These are phyloP conservation scores for Phaonia tiefii DNA, from an alignment of 2,888 invertebrate species.

Conservation along the genomic window DNA sequence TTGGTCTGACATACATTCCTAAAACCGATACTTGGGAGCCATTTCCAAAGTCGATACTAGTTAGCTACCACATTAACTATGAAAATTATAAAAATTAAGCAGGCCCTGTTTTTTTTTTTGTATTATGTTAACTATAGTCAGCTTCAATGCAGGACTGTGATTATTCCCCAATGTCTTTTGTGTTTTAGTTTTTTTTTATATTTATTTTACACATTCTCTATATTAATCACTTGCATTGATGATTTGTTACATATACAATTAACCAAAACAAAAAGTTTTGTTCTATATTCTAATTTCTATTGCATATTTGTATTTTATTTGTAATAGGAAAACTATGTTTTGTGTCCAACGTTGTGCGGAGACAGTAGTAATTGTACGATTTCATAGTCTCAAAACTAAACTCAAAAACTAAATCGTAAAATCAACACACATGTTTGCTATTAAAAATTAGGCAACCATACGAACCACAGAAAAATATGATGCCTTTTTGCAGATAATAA, in stretches of 20 bases:
- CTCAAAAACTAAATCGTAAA: conserved; percentile 41
- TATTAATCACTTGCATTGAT: no score
- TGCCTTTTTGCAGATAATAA: conserved; percentile 48
- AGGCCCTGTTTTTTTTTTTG: no score
- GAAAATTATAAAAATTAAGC: no score
- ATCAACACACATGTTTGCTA: conserved; percentile 49
- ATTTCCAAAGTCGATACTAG: no score
- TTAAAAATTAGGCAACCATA: conserved; percentile 57
- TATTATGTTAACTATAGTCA: no score
- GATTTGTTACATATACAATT: conserved; percentile 30
- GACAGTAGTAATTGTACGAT: conserved; percentile 74
- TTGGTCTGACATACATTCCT: no score
- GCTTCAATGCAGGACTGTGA: no score
- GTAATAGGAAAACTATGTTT: conserved; percentile 75
- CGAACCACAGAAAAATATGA: conserved; percentile 40
- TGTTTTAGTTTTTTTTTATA: no score
- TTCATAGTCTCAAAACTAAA: conserved; percentile 68
- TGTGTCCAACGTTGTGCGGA: conserved; percentile 77
- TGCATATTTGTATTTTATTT: conserved; percentile 69
- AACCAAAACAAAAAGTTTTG: conserved; percentile 35
- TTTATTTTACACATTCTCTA: background rate
- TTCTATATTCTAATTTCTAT: conserved; percentile 51
- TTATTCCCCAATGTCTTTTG: no score
- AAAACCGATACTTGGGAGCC: no score
- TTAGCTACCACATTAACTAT: no score